phyloP scores from a whole-genome alignment of 2,888 invertebrate species.

The Scaptomyza polygonia region DNA sequence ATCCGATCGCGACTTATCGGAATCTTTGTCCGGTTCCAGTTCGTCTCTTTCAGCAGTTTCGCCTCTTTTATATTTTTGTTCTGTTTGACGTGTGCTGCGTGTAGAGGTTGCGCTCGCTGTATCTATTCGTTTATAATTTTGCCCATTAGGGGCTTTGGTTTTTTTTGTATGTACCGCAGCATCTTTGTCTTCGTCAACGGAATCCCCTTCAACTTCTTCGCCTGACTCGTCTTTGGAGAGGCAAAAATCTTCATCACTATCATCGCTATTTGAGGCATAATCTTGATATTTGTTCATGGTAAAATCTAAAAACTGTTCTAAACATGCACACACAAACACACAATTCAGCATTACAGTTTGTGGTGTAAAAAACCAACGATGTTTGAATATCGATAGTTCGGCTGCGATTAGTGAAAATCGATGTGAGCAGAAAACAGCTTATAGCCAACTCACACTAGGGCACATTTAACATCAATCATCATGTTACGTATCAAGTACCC shows the following conservation, averaged over 20 bases:
- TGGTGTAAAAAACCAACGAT: not conserved
- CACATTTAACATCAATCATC: no score
- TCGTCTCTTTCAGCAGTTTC: conserved; percentile 55
- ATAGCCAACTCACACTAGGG: no score
- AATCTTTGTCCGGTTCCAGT: conserved; percentile 85
- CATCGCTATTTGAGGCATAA: conserved; percentile 88
- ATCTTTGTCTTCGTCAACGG: conserved; percentile 28
- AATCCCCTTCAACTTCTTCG: conserved; percentile 43
- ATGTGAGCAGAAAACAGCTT: conserved; percentile 27
- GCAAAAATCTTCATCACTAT: conserved; percentile 91
- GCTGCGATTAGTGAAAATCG: conserved; percentile 7
- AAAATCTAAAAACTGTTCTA: not conserved
- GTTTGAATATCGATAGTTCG: conserved; percentile 13
- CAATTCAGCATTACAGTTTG: conserved; percentile 25
- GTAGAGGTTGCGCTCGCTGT: not conserved
- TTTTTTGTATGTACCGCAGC: conserved; percentile 14
- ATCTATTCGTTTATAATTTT: conserved; percentile 16
- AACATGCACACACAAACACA: not conserved
- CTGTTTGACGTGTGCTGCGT: conserved; percentile 68
- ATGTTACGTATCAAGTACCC: no score
- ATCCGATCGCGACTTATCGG: conserved; percentile 89
- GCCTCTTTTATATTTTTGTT: conserved; percentile 25
- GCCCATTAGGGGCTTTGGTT: conserved; percentile 28
- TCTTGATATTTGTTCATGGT: conserved; percentile 84
- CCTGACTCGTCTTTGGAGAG: conserved; percentile 85